Percentiles rank a stretch among this genome's conserved stretches.
These are phyloP conservation scores for Amblyornis subalaris DNA, from an alignment of 2,113 vertebrate species.

Conservation along the genomic window DNA sequence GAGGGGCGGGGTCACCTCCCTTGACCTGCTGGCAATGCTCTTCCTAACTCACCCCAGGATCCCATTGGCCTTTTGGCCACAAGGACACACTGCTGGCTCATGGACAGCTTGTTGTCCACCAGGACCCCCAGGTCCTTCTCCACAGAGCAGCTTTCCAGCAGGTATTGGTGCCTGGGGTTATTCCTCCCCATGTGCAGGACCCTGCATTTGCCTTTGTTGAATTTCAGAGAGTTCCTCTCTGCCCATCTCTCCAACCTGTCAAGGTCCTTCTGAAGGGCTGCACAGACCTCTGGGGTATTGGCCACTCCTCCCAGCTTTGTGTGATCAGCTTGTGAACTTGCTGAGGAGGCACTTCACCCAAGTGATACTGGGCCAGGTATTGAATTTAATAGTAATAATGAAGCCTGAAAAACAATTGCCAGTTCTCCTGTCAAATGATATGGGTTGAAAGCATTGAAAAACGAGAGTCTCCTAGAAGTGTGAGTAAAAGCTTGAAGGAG, in stretches of 20 bases:
- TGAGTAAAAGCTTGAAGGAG: not conserved
- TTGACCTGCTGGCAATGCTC: accelerated
- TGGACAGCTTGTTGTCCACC: not conserved
- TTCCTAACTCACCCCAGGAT: not conserved
- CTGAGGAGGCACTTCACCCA: not conserved
- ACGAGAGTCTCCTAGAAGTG: not conserved
- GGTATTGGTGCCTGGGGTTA: not conserved
- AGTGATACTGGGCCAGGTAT: not conserved
- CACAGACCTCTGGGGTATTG: not conserved
- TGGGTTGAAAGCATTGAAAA: not conserved
- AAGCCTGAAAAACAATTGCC: not conserved
- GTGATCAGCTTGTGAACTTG: not conserved
- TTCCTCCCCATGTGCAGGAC: not conserved
- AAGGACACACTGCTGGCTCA: not conserved
- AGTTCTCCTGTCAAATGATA: not conserved
- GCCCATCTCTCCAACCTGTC: not conserved
- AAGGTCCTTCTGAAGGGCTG: not conserved
- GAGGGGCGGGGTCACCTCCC: not conserved
- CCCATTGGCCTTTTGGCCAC: not conserved
- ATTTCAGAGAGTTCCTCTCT: not conserved
- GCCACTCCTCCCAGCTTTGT: not conserved
- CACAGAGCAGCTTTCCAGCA: not conserved
- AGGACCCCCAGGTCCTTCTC: not conserved
- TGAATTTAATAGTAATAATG: not conserved
- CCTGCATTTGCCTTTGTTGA: not conserved